These are phyloP conservation scores for Helicolenus hilgendorfi DNA, from an alignment of 2,797 vertebrate species.

Conservation along the genomic window DNA sequence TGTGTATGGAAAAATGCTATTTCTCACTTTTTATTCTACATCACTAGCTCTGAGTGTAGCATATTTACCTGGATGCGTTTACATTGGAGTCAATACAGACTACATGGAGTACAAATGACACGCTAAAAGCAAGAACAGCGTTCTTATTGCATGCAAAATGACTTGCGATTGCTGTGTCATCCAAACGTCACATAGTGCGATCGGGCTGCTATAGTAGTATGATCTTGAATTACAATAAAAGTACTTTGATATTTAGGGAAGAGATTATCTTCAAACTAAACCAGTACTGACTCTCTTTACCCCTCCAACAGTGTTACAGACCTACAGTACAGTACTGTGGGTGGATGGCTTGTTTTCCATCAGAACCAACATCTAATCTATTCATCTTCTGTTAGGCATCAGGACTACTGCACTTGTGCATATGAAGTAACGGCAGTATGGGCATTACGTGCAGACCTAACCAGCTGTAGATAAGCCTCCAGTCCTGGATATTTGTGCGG, in stretches of 20 bases:
- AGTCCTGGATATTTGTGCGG: conserved; percentile 42
- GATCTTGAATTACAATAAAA: neutral
- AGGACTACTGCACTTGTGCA: neutral
- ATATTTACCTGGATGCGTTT: no score
- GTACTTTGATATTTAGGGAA: neutral
- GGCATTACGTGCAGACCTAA: conserved; percentile 13
- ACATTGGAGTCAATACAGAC: no score
- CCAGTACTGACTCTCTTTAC: neutral
- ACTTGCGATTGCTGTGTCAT: no score
- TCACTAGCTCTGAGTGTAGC: no score
- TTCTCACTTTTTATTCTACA: no score
- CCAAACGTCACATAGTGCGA: no score
- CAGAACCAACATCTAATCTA: conserved; percentile 25
- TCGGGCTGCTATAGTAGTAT: neutral
- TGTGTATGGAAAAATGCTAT: no score
- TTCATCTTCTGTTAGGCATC: conserved; percentile 22
- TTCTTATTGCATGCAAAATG: rapidly evolving
- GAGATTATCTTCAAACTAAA: neutral
- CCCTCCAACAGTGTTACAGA: neutral
- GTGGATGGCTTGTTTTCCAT: conserved; percentile 10
- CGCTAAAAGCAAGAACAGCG: no score
- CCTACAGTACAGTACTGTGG: neutral
- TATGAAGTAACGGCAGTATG: conserved; percentile 14
- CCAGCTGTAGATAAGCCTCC: conserved; percentile 48
- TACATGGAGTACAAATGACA: no score